Base-by-base conservation (phyloP, 2,113 vertebrate species). In the Corvus hawaiiensis region DNA sequence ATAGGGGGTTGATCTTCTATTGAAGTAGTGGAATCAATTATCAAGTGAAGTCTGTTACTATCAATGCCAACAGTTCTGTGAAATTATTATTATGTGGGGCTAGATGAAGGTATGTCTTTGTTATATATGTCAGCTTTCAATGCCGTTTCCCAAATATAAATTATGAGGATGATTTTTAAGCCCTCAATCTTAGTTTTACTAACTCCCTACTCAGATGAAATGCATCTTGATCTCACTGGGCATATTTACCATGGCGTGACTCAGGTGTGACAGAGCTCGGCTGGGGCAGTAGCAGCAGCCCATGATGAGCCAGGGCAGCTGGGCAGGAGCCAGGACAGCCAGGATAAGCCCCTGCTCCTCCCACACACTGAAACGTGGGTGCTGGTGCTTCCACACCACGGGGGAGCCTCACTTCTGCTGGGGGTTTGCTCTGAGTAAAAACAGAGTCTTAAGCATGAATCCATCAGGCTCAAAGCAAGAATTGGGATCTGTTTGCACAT, bases 301-400 rank as follows among this genome's bases (percentile, higher is more conserved):
- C 6, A 6, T 1, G 7, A 13, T 6, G n/a, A 41, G 61, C 41
- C 0, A 0, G 46, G 41, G 39, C 19, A 59, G 59, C 24, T 10
- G 20, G 37, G 37, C 66, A 44, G 78, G 82, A 54, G 15, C 27
- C 43, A 5, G 43, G 51, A 44, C 18, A 43, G 48, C 13, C 0
- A 0, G 30, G 30, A 35, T 48, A 44, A 92, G 52, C 33, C 52
- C 28, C 48, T 5, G 3, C 69, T 16, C 12, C 35, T 59, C 56
- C 51, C 19, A 1, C 5, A 0, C 0, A 0, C 28, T 32, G 10
- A 26, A 26, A 46, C 21, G 19, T 1, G 3, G 22, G 17, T 18
- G 5, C 27, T 1, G 7, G 5, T 28, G 10, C 63, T 77, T 51
- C 88, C 52, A 24, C 1, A 0, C 9, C 1, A 7, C 0, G 1